A percentile compares a stretch with the other conserved stretches of the same genome.
Conservation (phyloP, 2,113 vertebrate species). For the Zosterops hypoxanthus region DNA sequence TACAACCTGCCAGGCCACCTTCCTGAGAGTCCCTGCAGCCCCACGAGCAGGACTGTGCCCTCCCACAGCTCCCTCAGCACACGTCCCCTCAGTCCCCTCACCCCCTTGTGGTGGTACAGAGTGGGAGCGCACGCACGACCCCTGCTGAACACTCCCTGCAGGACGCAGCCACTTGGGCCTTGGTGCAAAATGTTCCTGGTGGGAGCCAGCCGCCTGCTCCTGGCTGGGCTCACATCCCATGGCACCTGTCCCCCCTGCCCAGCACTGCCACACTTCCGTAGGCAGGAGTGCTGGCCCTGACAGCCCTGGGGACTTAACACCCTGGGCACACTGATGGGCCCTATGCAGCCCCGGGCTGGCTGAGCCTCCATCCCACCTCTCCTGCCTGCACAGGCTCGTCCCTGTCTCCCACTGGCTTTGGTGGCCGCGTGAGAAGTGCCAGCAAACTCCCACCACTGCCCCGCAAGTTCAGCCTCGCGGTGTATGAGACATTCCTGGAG, state of each 20-base stretch:
- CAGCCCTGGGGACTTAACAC: not conserved
- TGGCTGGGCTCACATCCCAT: fast-evolving
- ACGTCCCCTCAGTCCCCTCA: too few species aligned
- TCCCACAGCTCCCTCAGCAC: not conserved
- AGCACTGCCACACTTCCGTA: fast-evolving
- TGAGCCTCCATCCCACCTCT: not conserved
- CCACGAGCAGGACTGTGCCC: not conserved
- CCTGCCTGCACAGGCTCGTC: not conserved
- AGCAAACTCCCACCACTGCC: not conserved
- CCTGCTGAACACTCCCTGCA: fast-evolving
- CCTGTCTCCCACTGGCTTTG: not conserved
- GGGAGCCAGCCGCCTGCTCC: not conserved
- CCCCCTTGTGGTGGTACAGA: not conserved
- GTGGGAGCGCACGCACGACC: fast-evolving
- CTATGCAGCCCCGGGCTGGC: not conserved
- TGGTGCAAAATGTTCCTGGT: fast-evolving
- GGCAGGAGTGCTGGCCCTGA: fast-evolving
- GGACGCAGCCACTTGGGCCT: fast-evolving
- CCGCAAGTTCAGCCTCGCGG: not conserved
- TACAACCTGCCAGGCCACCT: not conserved
- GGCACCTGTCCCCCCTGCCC: not conserved
- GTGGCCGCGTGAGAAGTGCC: slow-evolving; percentile 6
- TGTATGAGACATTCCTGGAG: slow-evolving; percentile 45
- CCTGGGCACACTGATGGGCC: fast-evolving
- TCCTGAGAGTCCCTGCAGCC: not conserved